phyloP scores from a whole-genome alignment of 2,888 invertebrate species.

The Xestia ashworthii region DNA sequence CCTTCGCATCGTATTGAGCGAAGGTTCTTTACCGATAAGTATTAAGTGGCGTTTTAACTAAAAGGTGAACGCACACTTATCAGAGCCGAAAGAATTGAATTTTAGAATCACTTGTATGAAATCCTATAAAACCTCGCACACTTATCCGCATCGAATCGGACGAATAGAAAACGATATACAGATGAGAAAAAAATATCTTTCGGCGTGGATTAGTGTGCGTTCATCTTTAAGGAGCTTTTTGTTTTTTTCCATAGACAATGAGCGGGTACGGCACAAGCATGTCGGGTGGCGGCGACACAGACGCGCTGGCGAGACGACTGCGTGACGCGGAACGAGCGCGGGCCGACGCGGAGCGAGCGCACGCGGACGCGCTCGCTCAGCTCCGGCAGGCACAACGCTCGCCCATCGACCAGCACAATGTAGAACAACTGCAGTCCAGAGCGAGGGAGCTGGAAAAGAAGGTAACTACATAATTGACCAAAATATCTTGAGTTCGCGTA shows the following conservation, averaged over 20 bases:
- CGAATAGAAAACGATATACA: too few relatives aligned
- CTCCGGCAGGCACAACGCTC: slow-evolving; percentile 90
- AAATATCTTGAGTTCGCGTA: neutral
- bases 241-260: slow-evolving; percentile 78
- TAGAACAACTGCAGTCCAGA: slow-evolving; percentile 94
- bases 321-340: slow-evolving; percentile 95
- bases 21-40: neutral
- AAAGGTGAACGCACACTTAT: too few relatives aligned
- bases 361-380: slow-evolving; percentile 94
- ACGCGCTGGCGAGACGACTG: slow-evolving; percentile 93
- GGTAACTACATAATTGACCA: slow-evolving; percentile 83
- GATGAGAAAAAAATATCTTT: too few relatives aligned
- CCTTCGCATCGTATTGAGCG: neutral
- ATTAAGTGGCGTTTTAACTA: neutral
- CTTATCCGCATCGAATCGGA: too few relatives aligned
- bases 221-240: neutral
- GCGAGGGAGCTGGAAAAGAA: slow-evolving; percentile 98
- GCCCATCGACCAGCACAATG: slow-evolving; percentile 87
- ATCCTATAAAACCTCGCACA: too few relatives aligned
- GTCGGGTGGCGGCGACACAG: slow-evolving; percentile 81
- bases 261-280: slow-evolving; percentile 83
- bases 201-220: too few relatives aligned
- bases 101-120: too few relatives aligned
- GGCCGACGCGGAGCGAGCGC: slow-evolving; percentile 94
- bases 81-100: too few relatives aligned